phyloP scores from a whole-genome alignment of 2,888 invertebrate species.

The Coecobrya sp. region DNA sequence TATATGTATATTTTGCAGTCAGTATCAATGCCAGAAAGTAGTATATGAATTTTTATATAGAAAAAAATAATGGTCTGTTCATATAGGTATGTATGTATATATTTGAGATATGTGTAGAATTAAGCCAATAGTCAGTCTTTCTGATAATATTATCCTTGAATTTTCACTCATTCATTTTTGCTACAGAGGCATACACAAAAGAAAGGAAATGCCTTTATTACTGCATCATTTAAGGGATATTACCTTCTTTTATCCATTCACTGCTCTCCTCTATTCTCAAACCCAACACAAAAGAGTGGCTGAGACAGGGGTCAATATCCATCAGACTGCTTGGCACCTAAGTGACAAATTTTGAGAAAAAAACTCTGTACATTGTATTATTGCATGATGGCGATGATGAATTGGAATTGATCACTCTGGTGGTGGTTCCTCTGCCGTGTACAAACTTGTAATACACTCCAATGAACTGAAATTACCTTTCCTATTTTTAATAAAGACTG shows the following conservation, averaged over 20 bases:
- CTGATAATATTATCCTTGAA: conserved; percentile 61
- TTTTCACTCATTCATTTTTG: conserved; percentile 42
- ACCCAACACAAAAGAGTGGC: conserved; percentile 31
- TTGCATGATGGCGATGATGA: not conserved
- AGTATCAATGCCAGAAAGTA: not conserved
- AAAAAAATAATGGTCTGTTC: not conserved
- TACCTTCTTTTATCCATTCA: conserved; percentile 57
- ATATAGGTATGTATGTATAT: not conserved
- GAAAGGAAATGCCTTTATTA: conserved; percentile 80
- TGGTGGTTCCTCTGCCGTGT: not conserved
- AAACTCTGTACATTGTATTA: not conserved
- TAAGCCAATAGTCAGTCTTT: not conserved
- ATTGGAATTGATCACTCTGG: conserved; percentile 7
- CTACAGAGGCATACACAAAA: conserved; percentile 51
- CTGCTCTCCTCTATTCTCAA: not conserved
- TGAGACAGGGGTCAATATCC: conserved; percentile 75
- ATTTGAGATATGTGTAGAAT: not conserved
- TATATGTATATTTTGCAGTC: too few species aligned
- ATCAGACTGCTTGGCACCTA: conserved; percentile 79
- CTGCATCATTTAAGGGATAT: conserved; percentile 75
- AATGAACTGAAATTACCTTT: too few species aligned
- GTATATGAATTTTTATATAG: not conserved
- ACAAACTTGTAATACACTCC: too few species aligned
- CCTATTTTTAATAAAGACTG: not conserved
- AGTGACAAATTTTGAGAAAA: conserved; percentile 63